Evolutionary conservation across 2,888 invertebrate genomes (phyloP).

Genomic region (Hylaea fasciaria): DNA sequence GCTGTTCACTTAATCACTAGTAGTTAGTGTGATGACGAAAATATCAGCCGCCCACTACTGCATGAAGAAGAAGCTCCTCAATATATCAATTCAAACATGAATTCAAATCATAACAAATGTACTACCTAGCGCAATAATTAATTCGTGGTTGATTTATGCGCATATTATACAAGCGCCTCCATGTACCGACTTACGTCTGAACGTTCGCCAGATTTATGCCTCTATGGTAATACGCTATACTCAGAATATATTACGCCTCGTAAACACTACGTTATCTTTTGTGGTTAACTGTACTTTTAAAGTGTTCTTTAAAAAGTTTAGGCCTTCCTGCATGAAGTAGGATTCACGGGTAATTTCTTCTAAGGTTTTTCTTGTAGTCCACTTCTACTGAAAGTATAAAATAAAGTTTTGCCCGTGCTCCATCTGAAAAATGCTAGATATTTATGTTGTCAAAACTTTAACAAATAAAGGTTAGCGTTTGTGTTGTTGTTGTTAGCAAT

Average conservation of each 20-base stretch:
- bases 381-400: no score
- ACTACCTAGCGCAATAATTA: constrained; percentile 70
- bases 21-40: no score
- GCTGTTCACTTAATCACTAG: no score
- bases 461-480: no score
- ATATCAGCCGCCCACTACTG: no score
- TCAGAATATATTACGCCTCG: constrained; percentile 54
- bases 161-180: constrained; percentile 70
- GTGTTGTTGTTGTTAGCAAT: no score
- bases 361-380: no score
- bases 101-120: constrained; percentile 34
- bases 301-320: constrained; percentile 38
- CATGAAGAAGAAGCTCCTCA: not conserved
- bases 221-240: constrained; percentile 55
- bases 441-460: no score
- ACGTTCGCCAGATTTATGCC: constrained; percentile 56
- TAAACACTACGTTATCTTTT: constrained; percentile 45
- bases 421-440: no score
- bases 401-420: no score
- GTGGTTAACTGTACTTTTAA: constrained; percentile 50
- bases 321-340: no score
- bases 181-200: constrained; percentile 49
- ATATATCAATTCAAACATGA: constrained; percentile 11
- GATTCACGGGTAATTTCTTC: no score
- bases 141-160: constrained; percentile 77